Base-by-base conservation (phyloP, 2,113 vertebrate species). In the Hydrolagus affinis region DNA sequence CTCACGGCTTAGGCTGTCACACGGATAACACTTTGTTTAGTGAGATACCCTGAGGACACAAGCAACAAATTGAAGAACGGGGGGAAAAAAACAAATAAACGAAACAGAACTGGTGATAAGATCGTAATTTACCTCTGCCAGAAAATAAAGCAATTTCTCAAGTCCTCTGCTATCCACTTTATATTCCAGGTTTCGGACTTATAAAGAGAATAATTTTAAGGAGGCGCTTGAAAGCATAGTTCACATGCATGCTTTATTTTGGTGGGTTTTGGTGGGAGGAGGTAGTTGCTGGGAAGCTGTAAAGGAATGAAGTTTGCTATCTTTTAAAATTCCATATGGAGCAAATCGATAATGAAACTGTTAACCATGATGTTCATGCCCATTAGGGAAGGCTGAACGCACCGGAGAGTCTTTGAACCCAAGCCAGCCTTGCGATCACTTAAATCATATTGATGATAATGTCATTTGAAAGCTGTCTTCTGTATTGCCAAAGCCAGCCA, bases 301-400 rank as follows among this genome's bases (percentile, higher is more conserved):
- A 17, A 66, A 83, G 25, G 15, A 83, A 30, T 8, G 28, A 83
- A 83, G 77, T 23, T 66, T 59, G 64, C 2, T 30, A n/a, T 83
- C 32, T 62, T 68, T 83, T 30, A 68, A 83, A 83, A 66, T 32
- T 83, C 32, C 62, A 32, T 30, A 32, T 30, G 78, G 32, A 30
- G 30, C 30, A 66, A 83, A 66, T 91, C 88, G 87, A 89, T 88
- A 90, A 87, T 90, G 89, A 90, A 92, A 91, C 91, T 86, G 89
- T 89, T 93, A 92, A 91, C 91, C 89, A 89, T 88, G 87, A 89
- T 89, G 91, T 91, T 93, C 88, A 87, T 88, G 88, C 86, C 92
- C 92, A 94, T 95, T 93, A 93, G 89, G 88, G 89, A 89, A 90
- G 91, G 92, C 92, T 93, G 91, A 92, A 90, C 88, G 86, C 85